Evolutionary conservation across 2,888 invertebrate genomes (phyloP), one percentile per base, ranked within the genome.

Genomic region (Dione vanillae): DNA sequence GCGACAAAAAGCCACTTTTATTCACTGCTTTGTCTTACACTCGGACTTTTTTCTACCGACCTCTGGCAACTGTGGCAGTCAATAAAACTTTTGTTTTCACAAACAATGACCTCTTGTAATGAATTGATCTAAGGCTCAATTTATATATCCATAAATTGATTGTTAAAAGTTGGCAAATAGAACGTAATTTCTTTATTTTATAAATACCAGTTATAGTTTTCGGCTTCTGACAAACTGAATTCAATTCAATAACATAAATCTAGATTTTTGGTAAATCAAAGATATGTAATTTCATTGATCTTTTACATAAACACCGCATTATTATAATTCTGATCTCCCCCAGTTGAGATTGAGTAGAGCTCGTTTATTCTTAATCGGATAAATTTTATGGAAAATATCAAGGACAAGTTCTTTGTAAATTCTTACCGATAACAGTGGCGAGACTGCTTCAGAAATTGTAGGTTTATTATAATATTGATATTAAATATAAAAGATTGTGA

Each of bases 391-490:
- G n/a, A n/a, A n/a, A n/a, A n/a, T n/a, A n/a, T n/a, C n/a, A n/a
- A n/a, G n/a, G 61, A 35, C 52, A 68, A 68, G 45, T 43, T 54
- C 52, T 59, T 49, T 51, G 52, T 35, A 51, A 62, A 62, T 37
- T 61, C 61, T 84, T 84, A 82, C 16, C 19, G 49, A 64, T 37
- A 61, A 35, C 43, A 27, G 45, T 45, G 19, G 16, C 16, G 10
- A 51, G 37, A 37, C 19, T 40, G 37, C 37, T 64, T 64, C 40
- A 51, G 16, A 64, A 64, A n/a, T n/a, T n/a, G n/a, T n/a, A n/a
- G n/a, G n/a, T n/a, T n/a, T n/a, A n/a, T n/a, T n/a, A n/a, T n/a
- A n/a, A n/a, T n/a, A n/a, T n/a, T n/a, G n/a, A n/a, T n/a, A n/a
- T n/a, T n/a, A n/a, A n/a, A n/a, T n/a, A n/a, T n/a, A n/a, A n/a